Evolutionary conservation across 1,140 invertebrate genomes (phyloP), one percentile per base, ranked within the genome.

Genomic region (Hyles euphorbiae): DNA sequence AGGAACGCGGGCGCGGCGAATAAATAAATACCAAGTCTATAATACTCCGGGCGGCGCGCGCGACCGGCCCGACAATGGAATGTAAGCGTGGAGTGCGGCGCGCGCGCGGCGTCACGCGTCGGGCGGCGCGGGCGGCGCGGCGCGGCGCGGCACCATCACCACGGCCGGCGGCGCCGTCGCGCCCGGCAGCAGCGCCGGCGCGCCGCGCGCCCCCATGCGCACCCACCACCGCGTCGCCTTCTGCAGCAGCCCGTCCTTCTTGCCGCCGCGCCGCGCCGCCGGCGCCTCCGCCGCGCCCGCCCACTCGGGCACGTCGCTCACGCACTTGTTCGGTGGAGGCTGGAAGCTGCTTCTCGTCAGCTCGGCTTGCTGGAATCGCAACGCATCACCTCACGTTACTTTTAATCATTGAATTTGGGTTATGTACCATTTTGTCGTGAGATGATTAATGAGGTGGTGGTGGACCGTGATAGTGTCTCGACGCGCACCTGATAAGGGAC

Each of bases 401-500:
- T 22, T 22, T 22, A 2, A 22, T 22, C 22, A 22, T 22, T 22
- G 22, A 0, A 2, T 1, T 22, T 2, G 22, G 22, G 22, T 22
- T 22, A 22, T 22, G 22, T 22, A 22, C 22, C 2, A 22, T 22
- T 22, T 22, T 22, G 22, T 22, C 2, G 22, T 22, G 22, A 22
- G 22, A 22, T 22, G 22, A 22, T 22, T 22, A 22, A 22, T 22
- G 22, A 22, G 22, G 22, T 22, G 22, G 22, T 22, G 22, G 22
- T 22, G 3, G 3, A 48, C 5, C 2, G 46, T n/a, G 12, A 11
- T 48, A n/a, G 22, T 22, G 22, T 22, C 22, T 22, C 22, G 5
- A 5, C 3, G 12, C n/a, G 72, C 76, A 78, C 90, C 90, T 91
- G 91, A 88, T 91, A 91, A 83, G 89, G 87, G 76, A 89, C 91